Conservation (phyloP, 2,113 vertebrate genomes). For the Labeo catla region DNA sequence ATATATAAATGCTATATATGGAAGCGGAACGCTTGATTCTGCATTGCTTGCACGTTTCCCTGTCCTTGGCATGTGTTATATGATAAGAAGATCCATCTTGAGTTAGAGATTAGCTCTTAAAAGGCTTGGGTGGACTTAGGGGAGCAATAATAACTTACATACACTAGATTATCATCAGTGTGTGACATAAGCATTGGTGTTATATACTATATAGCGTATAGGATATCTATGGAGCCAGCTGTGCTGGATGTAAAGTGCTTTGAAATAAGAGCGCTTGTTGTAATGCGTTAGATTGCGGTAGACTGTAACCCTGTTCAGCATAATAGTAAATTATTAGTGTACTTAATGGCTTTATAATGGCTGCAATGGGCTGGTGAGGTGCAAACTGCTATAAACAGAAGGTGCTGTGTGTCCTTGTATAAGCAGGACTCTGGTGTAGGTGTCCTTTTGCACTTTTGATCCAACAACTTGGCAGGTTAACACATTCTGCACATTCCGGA, state of each 20-base stretch:
- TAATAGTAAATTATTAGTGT: slow-evolving; percentile 20
- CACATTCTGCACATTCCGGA: slow-evolving; percentile 67
- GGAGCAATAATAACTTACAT: slow-evolving; percentile 49
- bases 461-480: slow-evolving; percentile 12
- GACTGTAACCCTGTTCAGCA: not conserved
- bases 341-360: slow-evolving; percentile 28
- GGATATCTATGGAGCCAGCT: slow-evolving; percentile 9
- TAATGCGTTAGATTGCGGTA: slow-evolving; percentile 4
- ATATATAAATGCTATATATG: slow-evolving; percentile 14
- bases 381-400: slow-evolving; percentile 23
- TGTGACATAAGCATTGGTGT: slow-evolving; percentile 37
- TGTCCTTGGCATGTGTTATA: slow-evolving; percentile 46
- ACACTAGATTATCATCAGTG: slow-evolving; percentile 44
- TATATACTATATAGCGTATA: slow-evolving; percentile 26
- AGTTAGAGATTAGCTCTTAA: slow-evolving; percentile 51
- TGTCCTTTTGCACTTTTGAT: slow-evolving; percentile 28
- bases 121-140: slow-evolving; percentile 52
- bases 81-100: slow-evolving; percentile 35
- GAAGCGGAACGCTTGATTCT: not conserved
- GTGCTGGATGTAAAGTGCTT: slow-evolving; percentile 11
- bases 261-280: slow-evolving; percentile 15
- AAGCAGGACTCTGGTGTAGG: not conserved
- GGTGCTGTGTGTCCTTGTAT: slow-evolving; percentile 14
- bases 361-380: slow-evolving; percentile 7
- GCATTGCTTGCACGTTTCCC: slow-evolving; percentile 15